Base-by-base conservation (phyloP, 2,888 invertebrate species). In the Coronaproctus castanopsis region DNA sequence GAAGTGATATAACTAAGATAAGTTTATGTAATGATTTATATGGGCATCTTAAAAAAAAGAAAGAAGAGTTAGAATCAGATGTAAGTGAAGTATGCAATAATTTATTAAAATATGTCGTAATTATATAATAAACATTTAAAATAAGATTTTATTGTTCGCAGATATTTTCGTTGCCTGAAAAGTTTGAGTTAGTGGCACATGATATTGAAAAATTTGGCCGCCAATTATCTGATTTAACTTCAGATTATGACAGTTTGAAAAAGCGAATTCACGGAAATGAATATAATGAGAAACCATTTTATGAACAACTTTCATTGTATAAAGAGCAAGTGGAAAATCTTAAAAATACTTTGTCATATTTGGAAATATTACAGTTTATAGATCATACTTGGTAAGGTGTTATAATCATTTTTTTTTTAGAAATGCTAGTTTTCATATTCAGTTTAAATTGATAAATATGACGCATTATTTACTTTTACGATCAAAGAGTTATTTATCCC, bases 321-420 rank as follows among this genome's bases (percentile, higher is more conserved):
- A 36, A 59, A 21, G 56, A 56, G 20, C 24, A 21, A 21, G 55
- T 51, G 20, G 51, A 52, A 10, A 24, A 48, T 36, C 36, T 36
- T 36, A 5, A 36, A 23, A 59, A 59, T 52, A 36, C 36, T 52
- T 52, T 59, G 19, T 24, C 52, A 14, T 59, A 59, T 36, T 52
- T 59, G 10, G 55, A 56, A 56, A 51, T 52, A 14, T 10, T 59
- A 2, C 55, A 21, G 36, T 59, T 59, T 21, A 55, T 56, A 48
- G 59, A 56, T 51, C 52, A 21, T 19, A 59, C 59, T 1, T 21
- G 48, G 59, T 59, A 20, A 21, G 54, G 48, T n/a, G 1, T 49
- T 52, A n/a, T 21, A 19, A n/a, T 54, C 21, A n/a, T 22, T 21
- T 21, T 21, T 3, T 55, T 24, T 24, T 22, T 55, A 36, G 14